These are phyloP conservation scores for Saguinus midas DNA, from an alignment of 2,113 vertebrate genomes.

Conservation along the genomic window DNA sequence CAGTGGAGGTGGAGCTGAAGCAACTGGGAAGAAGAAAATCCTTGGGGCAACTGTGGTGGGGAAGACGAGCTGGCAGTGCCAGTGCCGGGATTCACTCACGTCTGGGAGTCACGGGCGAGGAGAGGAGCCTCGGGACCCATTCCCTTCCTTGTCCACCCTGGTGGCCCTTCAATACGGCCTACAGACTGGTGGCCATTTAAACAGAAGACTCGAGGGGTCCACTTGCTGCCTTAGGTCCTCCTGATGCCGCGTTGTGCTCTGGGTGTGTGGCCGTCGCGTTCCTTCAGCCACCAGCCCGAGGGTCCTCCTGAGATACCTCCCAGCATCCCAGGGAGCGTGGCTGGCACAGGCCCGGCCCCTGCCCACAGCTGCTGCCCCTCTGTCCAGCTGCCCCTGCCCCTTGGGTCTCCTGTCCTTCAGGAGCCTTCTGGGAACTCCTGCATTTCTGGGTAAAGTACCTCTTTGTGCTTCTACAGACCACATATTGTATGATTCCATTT, in stretches of 20 bases:
- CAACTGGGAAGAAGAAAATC: fast-evolving
- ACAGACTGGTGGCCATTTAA: neutral
- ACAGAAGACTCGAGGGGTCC: neutral
- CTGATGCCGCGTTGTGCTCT: fast-evolving
- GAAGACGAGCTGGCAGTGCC: neutral
- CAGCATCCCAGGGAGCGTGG: neutral
- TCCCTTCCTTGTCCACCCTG: neutral
- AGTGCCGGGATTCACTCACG: neutral
- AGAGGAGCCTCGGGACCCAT: fast-evolving
- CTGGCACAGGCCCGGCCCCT: neutral
- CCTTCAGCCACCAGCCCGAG: neutral
- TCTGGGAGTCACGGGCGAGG: neutral
- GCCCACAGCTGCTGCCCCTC: neutral
- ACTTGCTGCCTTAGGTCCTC: neutral
- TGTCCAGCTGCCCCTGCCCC: neutral
- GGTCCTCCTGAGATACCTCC: neutral
- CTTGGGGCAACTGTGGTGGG: too few relatives aligned
- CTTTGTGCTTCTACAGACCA: neutral
- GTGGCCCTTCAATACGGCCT: neutral
- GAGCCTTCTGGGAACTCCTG: neutral
- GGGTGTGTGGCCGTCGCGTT: neutral
- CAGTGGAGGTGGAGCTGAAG: neutral
- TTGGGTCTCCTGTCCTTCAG: neutral
- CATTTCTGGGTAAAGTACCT: neutral
- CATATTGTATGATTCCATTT: neutral